Evolutionary conservation across 2,113 vertebrate genomes (phyloP).

Genomic region (Aphyosemion australe): DNA sequence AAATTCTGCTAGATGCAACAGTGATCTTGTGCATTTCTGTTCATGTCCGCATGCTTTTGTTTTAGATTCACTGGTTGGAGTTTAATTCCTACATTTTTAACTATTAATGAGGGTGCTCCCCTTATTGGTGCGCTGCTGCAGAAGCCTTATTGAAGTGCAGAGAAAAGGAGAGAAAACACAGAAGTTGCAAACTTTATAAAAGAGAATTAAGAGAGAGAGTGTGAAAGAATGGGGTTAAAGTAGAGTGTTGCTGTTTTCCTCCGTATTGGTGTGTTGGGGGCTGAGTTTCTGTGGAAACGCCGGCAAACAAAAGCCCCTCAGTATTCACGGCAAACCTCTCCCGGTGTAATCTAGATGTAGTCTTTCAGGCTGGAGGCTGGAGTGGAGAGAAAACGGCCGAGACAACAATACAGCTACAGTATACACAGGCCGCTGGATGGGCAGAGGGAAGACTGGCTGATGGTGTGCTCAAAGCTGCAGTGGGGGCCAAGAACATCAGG

Average conservation of each 20-base stretch:
- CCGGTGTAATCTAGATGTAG: conserved; percentile 74
- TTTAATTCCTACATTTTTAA: conserved; percentile 13
- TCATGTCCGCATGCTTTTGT: not conserved
- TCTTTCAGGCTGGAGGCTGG: conserved; percentile 70
- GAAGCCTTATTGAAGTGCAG: conserved; percentile 8
- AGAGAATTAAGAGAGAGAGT: conserved; percentile 19
- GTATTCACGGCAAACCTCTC: conserved; percentile 64
- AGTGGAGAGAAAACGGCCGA: conserved; percentile 46
- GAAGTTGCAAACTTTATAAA: conserved; percentile 29
- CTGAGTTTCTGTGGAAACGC: conserved; percentile 79
- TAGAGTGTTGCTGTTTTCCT: conserved; percentile 60
- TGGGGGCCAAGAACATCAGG: conserved; percentile 20
- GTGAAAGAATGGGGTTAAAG: conserved; percentile 43
- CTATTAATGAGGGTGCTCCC: conserved; percentile 28
- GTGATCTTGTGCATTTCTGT: conserved; percentile 21
- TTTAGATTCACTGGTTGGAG: not conserved
- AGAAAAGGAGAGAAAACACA: not conserved
- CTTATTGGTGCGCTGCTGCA: conserved; percentile 10
- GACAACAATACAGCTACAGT: conserved; percentile 50
- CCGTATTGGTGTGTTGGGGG: conserved; percentile 57
- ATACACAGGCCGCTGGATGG: conserved; percentile 30
- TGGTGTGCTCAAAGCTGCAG: conserved; percentile 27
- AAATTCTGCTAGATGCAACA: conserved; percentile 42
- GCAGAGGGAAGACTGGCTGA: conserved; percentile 19
- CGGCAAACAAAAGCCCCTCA: conserved; percentile 79